Evolutionary conservation across 2,888 invertebrate genomes (phyloP).

Genomic region (Halictus quadricinctus): DNA sequence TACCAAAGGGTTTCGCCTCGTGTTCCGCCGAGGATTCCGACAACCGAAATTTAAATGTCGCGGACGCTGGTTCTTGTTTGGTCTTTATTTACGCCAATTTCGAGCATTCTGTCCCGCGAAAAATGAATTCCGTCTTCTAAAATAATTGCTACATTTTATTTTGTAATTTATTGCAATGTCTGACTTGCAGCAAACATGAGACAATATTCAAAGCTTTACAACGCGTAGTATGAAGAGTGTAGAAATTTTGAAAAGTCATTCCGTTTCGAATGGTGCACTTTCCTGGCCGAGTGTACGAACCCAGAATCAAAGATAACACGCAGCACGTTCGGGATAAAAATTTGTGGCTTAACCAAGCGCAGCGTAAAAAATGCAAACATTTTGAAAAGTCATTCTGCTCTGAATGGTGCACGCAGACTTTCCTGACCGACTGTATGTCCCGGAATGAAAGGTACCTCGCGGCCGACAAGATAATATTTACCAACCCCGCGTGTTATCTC

Average conservation of each 20-base stretch:
- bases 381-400: background rate
- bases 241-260: too few relatives aligned
- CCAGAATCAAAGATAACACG: too few relatives aligned
- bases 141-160: background rate
- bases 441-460: background rate
- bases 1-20: background rate
- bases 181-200: too few relatives aligned
- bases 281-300: too few relatives aligned
- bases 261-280: too few relatives aligned
- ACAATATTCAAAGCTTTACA: too few relatives aligned
- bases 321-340: too few relatives aligned
- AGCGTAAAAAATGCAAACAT: background rate
- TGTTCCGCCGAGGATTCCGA: background rate
- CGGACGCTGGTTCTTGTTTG: background rate
- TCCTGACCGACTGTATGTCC: background rate
- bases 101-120: background rate
- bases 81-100: background rate
- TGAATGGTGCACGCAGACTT: background rate
- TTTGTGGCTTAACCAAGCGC: background rate
- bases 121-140: background rate
- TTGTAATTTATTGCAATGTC: too few relatives aligned
- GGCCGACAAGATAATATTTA: slow-evolving; percentile 1
- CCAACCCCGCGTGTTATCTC: background rate
- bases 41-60: background rate
- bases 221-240: too few relatives aligned